Evolutionary conservation across 2,797 vertebrate genomes (phyloP).

Genomic region (Clarias platycephalus): DNA sequence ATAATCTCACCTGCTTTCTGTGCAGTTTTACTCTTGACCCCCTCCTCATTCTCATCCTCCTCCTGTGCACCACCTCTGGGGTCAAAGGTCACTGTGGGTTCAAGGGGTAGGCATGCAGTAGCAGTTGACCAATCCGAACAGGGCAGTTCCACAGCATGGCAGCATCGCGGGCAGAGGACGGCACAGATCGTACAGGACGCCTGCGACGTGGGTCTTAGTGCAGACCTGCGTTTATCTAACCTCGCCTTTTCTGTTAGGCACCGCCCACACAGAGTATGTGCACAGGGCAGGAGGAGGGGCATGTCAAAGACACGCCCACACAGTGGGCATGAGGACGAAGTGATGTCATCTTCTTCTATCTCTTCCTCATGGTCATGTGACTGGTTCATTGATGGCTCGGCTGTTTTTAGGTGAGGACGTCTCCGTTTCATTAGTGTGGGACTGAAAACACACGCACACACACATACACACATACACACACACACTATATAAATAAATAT

Average conservation of each 20-base stretch:
- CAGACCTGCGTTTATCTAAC: background rate
- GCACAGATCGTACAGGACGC: conserved; percentile 46
- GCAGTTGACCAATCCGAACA: conserved; percentile 66
- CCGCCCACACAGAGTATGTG: conserved; percentile 65
- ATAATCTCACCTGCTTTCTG: conserved; percentile 12
- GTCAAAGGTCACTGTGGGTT: conserved; percentile 55
- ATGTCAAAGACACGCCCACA: conserved; percentile 54
- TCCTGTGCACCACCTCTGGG: background rate
- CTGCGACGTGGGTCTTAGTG: background rate
- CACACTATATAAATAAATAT: background rate
- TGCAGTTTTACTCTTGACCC: background rate
- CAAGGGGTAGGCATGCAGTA: conserved; percentile 63
- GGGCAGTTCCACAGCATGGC: conserved; percentile 67
- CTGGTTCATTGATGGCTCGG: background rate
- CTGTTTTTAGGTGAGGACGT: background rate
- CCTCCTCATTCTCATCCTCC: conserved; percentile 4
- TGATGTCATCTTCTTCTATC: conserved; percentile 14
- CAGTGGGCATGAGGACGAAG: conserved; percentile 59
- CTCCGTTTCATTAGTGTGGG: conserved; percentile 24
- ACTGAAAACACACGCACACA: conserved; percentile 1
- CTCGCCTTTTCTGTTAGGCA: conserved; percentile 57
- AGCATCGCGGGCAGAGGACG: conserved; percentile 66
- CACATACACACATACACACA: conserved; percentile 7
- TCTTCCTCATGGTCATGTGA: background rate
- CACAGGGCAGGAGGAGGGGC: conserved; percentile 70